Evolutionary conservation across 1,140 invertebrate genomes (phyloP).

Genomic region (Anastatus disparis): DNA sequence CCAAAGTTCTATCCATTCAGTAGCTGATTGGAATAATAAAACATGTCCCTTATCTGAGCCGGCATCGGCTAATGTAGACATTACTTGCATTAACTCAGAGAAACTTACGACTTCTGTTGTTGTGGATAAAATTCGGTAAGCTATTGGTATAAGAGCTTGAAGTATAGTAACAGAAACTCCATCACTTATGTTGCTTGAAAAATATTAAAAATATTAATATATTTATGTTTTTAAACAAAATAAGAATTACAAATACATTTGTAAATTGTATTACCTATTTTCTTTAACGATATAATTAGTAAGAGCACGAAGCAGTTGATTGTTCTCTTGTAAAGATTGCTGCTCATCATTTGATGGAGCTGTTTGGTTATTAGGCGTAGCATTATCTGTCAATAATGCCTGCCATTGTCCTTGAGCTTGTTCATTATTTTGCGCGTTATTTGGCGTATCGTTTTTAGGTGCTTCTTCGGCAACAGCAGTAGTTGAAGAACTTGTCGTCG

Average conservation of each 20-base stretch:
- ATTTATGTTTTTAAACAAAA: slow-evolving; percentile 37
- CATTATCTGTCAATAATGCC: slow-evolving; percentile 44
- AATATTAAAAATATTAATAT: slow-evolving; percentile 6
- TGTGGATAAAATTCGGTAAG: slow-evolving; percentile 72
- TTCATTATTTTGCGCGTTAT: slow-evolving; percentile 51
- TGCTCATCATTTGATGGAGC: slow-evolving; percentile 59
- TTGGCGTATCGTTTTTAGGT: slow-evolving; percentile 26
- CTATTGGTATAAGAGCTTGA: slow-evolving; percentile 80
- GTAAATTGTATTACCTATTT: slow-evolving; percentile 64
- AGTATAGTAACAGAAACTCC: slow-evolving; percentile 80
- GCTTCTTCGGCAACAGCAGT: slow-evolving; percentile 8
- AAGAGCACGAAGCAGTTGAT: slow-evolving; percentile 77
- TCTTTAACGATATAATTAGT: slow-evolving; percentile 82
- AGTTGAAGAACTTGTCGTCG: slow-evolving; percentile 27
- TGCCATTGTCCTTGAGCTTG: slow-evolving; percentile 53
- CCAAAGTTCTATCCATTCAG: slow-evolving; percentile 82
- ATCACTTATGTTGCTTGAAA: slow-evolving; percentile 69
- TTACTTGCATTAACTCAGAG: slow-evolving; percentile 82
- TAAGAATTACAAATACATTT: neutral
- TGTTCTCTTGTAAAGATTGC: slow-evolving; percentile 74
- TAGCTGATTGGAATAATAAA: slow-evolving; percentile 81
- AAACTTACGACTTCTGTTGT: slow-evolving; percentile 78
- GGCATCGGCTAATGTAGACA: slow-evolving; percentile 84
- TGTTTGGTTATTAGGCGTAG: slow-evolving; percentile 46
- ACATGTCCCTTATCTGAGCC: slow-evolving; percentile 81